Percentiles rank a stretch among this genome's conserved stretches.
These are phyloP conservation scores for Colius striatus DNA, from an alignment of 2,113 vertebrate species.

Conservation along the genomic window DNA sequence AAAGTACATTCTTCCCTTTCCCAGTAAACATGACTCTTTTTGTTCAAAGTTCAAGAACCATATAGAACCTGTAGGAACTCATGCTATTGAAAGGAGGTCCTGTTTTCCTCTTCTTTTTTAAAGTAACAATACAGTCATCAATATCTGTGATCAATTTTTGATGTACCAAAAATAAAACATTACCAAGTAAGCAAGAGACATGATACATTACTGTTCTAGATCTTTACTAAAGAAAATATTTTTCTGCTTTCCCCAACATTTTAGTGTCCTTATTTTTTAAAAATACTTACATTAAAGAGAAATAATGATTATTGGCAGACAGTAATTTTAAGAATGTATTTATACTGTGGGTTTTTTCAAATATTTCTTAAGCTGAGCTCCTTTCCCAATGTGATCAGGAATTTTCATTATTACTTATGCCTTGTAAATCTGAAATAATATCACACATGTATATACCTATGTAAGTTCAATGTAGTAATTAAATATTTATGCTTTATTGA, in stretches of 20 bases:
- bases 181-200: neutral
- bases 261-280: too few relatives aligned
- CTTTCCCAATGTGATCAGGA: rapidly evolving
- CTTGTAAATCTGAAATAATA: neutral
- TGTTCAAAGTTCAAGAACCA: neutral
- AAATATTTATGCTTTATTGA: neutral
- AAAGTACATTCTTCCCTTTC: neutral
- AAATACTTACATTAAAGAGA: neutral
- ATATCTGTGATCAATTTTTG: neutral
- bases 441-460: neutral
- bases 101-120: neutral
- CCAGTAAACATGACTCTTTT: neutral
- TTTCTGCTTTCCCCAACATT: neutral
- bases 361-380: neutral
- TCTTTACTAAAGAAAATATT: neutral
- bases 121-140: neutral
- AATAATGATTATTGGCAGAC: neutral
- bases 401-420: neutral
- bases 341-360: neutral
- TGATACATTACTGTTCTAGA: neutral
- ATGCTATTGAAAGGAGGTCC: neutral
- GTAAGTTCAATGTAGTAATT: neutral
- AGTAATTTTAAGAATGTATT: neutral
- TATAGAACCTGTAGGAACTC: neutral
- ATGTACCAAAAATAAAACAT: neutral